These are phyloP conservation scores for Trachelus troglodyta DNA, from an alignment of 2,888 invertebrate genomes.

Conservation along the genomic window DNA sequence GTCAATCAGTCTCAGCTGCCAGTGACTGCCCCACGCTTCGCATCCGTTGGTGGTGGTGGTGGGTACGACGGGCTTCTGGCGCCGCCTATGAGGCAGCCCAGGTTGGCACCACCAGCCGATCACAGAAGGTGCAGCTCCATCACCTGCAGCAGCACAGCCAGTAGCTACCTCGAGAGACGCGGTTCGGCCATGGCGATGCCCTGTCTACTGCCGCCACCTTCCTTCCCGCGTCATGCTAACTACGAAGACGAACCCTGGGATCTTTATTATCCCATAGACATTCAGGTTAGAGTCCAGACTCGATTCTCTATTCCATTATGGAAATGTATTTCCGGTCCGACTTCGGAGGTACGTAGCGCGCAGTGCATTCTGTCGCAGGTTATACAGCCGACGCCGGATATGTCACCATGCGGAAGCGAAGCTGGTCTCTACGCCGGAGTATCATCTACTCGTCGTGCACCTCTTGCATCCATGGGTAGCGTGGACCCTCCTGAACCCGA, in stretches of 20 bases:
- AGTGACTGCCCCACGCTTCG: constrained; percentile 68
- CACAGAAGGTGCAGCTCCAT: constrained; percentile 80
- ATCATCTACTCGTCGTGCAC: constrained; percentile 72
- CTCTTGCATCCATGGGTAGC: constrained; percentile 84
- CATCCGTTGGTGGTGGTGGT: constrained; percentile 73
- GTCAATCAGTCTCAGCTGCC: constrained; percentile 43
- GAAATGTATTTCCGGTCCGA: not conserved
- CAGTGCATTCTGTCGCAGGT: constrained; percentile 64
- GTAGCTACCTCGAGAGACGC: constrained; percentile 84
- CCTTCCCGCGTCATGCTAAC: constrained; percentile 62
- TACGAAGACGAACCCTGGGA: constrained; percentile 68
- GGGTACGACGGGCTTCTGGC: constrained; percentile 80
- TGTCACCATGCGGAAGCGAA: constrained; percentile 84
- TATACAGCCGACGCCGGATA: constrained; percentile 84
- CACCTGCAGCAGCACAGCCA: constrained; percentile 87
- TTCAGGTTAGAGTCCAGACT: constrained; percentile 63
- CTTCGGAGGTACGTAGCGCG: not conserved
- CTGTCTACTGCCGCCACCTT: constrained; percentile 72
- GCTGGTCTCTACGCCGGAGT: constrained; percentile 67
- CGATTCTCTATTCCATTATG: not conserved
- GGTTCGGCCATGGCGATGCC: constrained; percentile 84
- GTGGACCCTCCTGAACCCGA: constrained; percentile 78
- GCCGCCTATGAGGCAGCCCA: constrained; percentile 72
- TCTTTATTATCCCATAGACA: constrained; percentile 73
- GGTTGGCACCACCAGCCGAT: constrained; percentile 57